phyloP scores from a whole-genome alignment of 2,113 vertebrate species.

The Collichthys lucidus region DNA sequence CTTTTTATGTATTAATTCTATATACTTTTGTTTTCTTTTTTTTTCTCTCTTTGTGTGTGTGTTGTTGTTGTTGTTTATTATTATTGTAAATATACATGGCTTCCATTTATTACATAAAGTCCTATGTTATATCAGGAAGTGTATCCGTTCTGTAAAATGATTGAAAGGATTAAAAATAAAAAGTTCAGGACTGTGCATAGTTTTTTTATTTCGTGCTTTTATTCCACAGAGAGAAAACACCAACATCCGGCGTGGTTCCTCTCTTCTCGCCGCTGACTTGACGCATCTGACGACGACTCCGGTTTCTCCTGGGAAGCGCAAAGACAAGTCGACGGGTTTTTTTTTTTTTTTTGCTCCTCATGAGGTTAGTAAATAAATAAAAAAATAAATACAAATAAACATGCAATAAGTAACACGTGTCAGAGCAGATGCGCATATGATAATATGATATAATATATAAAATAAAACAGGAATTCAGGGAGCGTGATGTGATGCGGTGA shows the following conservation, averaged over 20 bases:
- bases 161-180: no score
- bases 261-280: not conserved
- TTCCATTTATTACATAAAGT: no score
- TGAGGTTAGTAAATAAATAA: slow-evolving; percentile 36
- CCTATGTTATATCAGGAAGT: no score
- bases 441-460: no score
- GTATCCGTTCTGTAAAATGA: no score
- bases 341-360: not conserved
- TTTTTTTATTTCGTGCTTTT: slow-evolving; percentile 35
- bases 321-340: slow-evolving; percentile 46
- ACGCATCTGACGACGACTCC: slow-evolving; percentile 3
- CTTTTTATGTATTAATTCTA: no score
- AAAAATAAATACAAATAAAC: slow-evolving; percentile 2
- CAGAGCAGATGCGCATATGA: not conserved
- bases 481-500: not conserved
- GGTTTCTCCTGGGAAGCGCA: slow-evolving; percentile 57
- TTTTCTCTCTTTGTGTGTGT: no score
- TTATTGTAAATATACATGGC: no score
- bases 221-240: not conserved
- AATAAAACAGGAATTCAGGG: no score
- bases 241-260: not conserved
- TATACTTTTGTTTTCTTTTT: no score
- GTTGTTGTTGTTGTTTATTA: no score
- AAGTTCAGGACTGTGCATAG: rapidly evolving
- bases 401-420: slow-evolving; percentile 58